These are phyloP conservation scores for Coregonus ussuriensis DNA, from an alignment of 2,797 vertebrate species.

Conservation along the genomic window DNA sequence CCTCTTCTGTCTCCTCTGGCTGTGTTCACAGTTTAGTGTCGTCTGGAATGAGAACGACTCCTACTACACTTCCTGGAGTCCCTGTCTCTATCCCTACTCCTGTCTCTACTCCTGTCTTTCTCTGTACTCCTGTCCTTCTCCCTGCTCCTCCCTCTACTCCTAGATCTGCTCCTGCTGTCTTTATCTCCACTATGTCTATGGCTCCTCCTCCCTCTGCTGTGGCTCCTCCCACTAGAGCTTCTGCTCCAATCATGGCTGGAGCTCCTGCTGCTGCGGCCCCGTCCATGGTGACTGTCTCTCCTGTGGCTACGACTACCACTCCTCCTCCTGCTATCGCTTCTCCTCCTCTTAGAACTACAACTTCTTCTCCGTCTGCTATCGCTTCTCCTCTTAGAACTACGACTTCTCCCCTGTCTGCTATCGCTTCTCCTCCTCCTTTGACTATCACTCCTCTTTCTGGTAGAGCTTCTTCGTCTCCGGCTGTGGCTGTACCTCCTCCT, in stretches of 20 bases:
- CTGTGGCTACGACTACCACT: conserved; percentile 56
- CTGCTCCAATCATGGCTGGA: conserved; percentile 58
- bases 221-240: conserved; percentile 61
- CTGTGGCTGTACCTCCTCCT: conserved; percentile 50
- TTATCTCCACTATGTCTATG: conserved; percentile 32
- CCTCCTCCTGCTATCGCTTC: conserved; percentile 41
- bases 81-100: conserved; percentile 50
- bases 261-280: conserved; percentile 63
- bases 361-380: conserved; percentile 7
- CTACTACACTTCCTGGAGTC: conserved; percentile 25
- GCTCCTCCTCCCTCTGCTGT: conserved; percentile 61
- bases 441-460: conserved; percentile 38
- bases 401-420: neutral
- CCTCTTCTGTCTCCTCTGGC: neutral
- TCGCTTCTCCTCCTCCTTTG: conserved; percentile 29
- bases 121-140: neutral
- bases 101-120: conserved; percentile 5
- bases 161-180: conserved; percentile 47
- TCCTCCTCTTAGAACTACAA: conserved; percentile 9
- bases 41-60: conserved; percentile 60
- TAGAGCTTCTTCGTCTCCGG: conserved; percentile 29
- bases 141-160: neutral
- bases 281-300: conserved; percentile 52
- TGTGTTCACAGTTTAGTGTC: conserved; percentile 35
- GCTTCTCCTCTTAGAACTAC: conserved; percentile 33